A percentile compares a stretch with the other conserved stretches of the same genome.
These are phyloP conservation scores for Mastigias papua DNA, from an alignment of 30 jellyfish, hydroid and myxozoan genomes.

Conservation along the genomic window DNA sequence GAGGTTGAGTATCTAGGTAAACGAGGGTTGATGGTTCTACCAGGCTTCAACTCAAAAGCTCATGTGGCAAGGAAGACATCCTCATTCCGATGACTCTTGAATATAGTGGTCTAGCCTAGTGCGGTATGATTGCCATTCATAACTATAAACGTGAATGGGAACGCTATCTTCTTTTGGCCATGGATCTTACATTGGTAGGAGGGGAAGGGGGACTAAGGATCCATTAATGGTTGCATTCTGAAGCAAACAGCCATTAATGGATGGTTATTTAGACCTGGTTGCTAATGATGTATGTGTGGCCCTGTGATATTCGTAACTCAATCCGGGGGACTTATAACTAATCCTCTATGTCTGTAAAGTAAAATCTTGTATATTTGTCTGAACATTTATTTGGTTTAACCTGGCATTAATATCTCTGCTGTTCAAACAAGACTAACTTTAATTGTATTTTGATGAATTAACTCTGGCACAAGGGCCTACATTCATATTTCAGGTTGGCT, in stretches of 20 bases:
- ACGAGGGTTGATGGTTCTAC: not conserved
- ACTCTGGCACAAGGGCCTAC: slow-evolving; percentile 13
- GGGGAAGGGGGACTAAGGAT: too few species aligned
- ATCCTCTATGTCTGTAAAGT: slow-evolving; percentile 49
- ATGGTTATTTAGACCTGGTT: not conserved
- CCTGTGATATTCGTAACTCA: slow-evolving; percentile 28
- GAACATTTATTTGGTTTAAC: slow-evolving; percentile 47
- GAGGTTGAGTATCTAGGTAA: not conserved
- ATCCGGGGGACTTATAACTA: slow-evolving; percentile 24
- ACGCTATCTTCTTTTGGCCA: too few species aligned
- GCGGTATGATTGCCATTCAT: too few species aligned
- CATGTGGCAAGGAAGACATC: too few species aligned
- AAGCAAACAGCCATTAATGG: not conserved
- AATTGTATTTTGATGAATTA: slow-evolving; percentile 28
- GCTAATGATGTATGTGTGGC: slow-evolving; percentile 43
- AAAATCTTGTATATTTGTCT: slow-evolving; percentile 51
- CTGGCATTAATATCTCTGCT: slow-evolving; percentile 46
- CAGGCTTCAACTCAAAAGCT: too few species aligned
- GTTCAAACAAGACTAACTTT: slow-evolving; percentile 35
- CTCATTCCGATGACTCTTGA: too few species aligned
- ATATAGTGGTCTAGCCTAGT: too few species aligned
- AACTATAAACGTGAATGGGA: too few species aligned
- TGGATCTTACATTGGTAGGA: too few species aligned
- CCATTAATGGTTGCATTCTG: not conserved
- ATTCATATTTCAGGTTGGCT: slow-evolving; percentile 25